Conservation (phyloP, 2,888 invertebrate genomes). For the Candidula unifasciata region DNA sequence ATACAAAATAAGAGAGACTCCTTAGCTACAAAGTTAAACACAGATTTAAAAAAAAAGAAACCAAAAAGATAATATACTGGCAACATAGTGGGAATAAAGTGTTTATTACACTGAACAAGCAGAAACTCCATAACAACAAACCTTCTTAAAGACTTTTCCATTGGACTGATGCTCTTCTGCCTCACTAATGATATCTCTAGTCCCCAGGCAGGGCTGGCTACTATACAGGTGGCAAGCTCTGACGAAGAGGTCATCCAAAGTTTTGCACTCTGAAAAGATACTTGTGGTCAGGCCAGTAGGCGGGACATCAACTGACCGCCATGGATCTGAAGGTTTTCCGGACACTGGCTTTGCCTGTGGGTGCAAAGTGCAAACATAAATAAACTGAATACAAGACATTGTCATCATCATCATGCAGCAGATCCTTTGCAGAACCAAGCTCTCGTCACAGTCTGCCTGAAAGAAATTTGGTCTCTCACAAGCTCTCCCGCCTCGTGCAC, state of each 20-base stretch:
- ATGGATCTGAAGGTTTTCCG: slow-evolving; percentile 65
- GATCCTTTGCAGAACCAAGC: no score
- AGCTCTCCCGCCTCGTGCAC: no score
- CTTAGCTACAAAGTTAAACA: no score
- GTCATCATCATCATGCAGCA: no score
- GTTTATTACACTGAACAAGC: not conserved
- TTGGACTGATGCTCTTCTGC: slow-evolving; percentile 96
- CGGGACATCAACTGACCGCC: slow-evolving; percentile 71
- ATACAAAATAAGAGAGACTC: no score
- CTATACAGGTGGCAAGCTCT: slow-evolving; percentile 87
- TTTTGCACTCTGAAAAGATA: slow-evolving; percentile 76
- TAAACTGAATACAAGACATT: not conserved
- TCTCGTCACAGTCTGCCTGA: no score
- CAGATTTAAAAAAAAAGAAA: no score
- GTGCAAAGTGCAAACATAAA: not conserved
- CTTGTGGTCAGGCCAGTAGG: slow-evolving; percentile 67
- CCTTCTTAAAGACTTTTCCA: slow-evolving; percentile 96
- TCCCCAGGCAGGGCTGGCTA: slow-evolving; percentile 89
- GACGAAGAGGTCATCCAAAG: slow-evolving; percentile 84
- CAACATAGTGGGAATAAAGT: not conserved
- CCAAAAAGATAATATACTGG: not conserved
- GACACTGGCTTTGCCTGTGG: slow-evolving; percentile 62
- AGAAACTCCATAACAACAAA: slow-evolving; percentile 24
- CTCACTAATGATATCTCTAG: slow-evolving; percentile 91
- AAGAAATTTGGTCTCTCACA: no score